phyloP scores from a whole-genome alignment of 1,140 invertebrate species.

The Potamilus streckersoni region DNA sequence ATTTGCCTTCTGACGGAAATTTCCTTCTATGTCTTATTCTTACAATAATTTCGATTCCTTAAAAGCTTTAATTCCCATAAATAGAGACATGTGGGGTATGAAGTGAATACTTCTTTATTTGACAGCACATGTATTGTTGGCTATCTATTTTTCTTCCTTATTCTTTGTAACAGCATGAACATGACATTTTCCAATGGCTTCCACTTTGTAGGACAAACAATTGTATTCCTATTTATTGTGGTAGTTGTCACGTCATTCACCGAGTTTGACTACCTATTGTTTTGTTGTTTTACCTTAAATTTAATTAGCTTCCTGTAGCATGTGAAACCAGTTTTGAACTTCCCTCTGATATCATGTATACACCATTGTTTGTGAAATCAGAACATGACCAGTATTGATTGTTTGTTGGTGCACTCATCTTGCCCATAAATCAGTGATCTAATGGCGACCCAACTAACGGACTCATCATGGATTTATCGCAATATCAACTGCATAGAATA shows the following conservation, averaged over 20 bases:
- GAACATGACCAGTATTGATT: neutral
- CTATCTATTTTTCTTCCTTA: neutral
- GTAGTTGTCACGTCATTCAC: constrained; percentile 17
- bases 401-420: constrained; percentile 1
- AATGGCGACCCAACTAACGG: constrained; percentile 7
- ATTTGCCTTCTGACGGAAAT: neutral
- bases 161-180: neutral
- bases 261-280: constrained; percentile 18
- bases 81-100: neutral
- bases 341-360: constrained; percentile 2
- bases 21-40: neutral
- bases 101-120: neutral
- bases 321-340: constrained; percentile 3
- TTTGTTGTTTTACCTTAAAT: constrained; percentile 15
- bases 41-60: neutral
- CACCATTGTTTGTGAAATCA: neutral
- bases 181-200: constrained; percentile 18
- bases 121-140: neutral
- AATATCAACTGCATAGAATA: neutral
- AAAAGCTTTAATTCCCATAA: neutral
- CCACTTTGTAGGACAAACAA: constrained; percentile 7
- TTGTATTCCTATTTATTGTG: constrained; percentile 11
- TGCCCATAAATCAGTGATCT: constrained; percentile 1
- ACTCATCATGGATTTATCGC: neutral
- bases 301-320: neutral